A percentile compares a stretch with the other conserved stretches of the same genome.
phyloP scores from a whole-genome alignment of 2,888 invertebrate species.

The Amblyteles armatorius region DNA sequence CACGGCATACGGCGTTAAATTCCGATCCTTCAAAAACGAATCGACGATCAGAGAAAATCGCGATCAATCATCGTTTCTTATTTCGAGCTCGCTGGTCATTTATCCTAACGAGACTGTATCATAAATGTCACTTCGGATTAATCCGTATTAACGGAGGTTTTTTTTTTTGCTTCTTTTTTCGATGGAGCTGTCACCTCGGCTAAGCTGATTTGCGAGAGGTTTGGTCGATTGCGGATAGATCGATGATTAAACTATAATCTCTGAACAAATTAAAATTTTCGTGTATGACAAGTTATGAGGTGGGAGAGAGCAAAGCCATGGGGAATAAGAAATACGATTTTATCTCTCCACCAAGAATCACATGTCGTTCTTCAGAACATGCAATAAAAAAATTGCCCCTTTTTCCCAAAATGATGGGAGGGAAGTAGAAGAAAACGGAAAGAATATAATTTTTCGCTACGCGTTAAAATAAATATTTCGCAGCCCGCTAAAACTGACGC shows the following conservation, averaged over 20 bases:
- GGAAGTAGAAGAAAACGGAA: background rate
- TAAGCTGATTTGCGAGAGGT: background rate
- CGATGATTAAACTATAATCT: background rate
- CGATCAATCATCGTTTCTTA: conserved; percentile 55
- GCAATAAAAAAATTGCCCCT: background rate
- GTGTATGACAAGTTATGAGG: background rate
- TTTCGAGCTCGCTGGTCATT: conserved; percentile 25
- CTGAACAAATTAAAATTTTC: background rate
- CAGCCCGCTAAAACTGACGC: background rate
- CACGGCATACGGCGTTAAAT: background rate
- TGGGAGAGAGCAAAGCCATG: no score
- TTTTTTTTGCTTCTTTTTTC: background rate
- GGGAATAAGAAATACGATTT: no score
- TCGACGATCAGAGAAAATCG: conserved; percentile 44
- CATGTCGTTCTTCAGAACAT: no score
- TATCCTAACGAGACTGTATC: conserved; percentile 50
- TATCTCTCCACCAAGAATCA: no score
- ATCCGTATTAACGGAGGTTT: conserved; percentile 18
- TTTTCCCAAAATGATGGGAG: background rate
- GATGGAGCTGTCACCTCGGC: conserved; percentile 1
- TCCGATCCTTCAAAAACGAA: conserved; percentile 41
- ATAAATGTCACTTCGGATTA: conserved; percentile 58
- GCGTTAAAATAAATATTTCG: background rate
- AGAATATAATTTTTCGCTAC: background rate
- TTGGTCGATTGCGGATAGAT: conserved; percentile 24